Evolutionary conservation across 2,113 vertebrate genomes (phyloP).

Genomic region (Leiothrix lutea): DNA sequence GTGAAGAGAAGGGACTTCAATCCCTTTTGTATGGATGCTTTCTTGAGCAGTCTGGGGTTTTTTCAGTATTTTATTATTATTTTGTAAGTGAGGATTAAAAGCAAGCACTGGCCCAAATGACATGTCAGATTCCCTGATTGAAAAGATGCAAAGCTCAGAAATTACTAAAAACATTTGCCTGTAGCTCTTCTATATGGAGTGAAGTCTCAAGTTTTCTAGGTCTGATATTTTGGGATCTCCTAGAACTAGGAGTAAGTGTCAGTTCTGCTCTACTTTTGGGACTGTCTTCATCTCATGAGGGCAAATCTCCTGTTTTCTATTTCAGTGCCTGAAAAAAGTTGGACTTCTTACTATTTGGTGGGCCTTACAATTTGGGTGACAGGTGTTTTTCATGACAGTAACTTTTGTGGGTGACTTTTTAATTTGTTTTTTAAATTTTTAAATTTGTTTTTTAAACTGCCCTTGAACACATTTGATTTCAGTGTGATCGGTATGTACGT

Average conservation of each 20-base stretch:
- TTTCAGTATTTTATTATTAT: background rate
- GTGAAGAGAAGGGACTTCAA: background rate
- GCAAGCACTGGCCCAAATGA: background rate
- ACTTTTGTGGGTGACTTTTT: background rate
- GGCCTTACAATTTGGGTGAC: background rate
- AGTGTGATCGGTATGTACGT: no score
- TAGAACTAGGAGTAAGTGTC: conserved; percentile 42
- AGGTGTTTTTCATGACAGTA: background rate
- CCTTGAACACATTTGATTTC: background rate
- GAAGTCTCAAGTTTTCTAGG: conserved; percentile 43
- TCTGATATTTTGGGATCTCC: conserved; percentile 50
- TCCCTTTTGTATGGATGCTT: background rate
- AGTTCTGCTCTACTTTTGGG: conserved; percentile 43
- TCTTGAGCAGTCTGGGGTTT: background rate
- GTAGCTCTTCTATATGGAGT: background rate
- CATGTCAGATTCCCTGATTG: background rate
- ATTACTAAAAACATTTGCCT: background rate
- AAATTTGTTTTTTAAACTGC: background rate
- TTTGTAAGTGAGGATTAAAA: background rate
- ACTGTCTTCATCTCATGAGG: background rate
- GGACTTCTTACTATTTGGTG: background rate
- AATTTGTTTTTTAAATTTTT: background rate
- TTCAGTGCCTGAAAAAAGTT: background rate
- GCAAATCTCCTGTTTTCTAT: background rate
- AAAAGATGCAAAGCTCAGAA: background rate